A percentile compares a stretch with the other conserved stretches of the same genome.
phyloP scores from a whole-genome alignment of 2,113 vertebrate species.

The Cebus imitator region DNA sequence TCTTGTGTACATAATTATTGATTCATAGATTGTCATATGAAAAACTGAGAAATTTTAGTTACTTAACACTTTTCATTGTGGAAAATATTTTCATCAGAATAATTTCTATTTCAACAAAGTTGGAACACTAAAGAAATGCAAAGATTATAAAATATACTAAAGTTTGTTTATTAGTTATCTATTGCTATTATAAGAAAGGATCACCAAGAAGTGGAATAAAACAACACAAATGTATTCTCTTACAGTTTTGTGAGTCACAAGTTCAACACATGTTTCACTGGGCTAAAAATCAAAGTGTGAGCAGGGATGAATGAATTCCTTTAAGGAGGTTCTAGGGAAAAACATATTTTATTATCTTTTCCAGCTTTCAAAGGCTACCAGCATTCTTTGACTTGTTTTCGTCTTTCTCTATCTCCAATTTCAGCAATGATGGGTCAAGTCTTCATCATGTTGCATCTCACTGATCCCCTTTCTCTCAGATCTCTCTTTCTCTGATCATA shows the following conservation, averaged over 20 bases:
- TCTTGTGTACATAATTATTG: neutral
- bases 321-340: neutral
- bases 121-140: neutral
- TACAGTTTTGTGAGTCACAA: neutral
- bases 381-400: neutral
- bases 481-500: neutral
- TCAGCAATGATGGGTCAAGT: neutral
- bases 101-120: neutral
- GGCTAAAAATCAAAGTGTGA: neutral
- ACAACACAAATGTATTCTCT: neutral
- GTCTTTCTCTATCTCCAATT: neutral
- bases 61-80: neutral
- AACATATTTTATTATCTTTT: neutral
- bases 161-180: neutral
- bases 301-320: neutral
- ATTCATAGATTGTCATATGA: neutral
- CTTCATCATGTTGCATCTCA: neutral
- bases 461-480: neutral
- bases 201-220: neutral
- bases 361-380: neutral
- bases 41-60: neutral
- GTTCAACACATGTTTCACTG: neutral
- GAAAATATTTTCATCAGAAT: conserved; percentile 22
- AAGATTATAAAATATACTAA: neutral
- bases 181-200: neutral